These are phyloP conservation scores for Pyrrhia umbra DNA, from an alignment of 2,888 invertebrate species.

Conservation along the genomic window DNA sequence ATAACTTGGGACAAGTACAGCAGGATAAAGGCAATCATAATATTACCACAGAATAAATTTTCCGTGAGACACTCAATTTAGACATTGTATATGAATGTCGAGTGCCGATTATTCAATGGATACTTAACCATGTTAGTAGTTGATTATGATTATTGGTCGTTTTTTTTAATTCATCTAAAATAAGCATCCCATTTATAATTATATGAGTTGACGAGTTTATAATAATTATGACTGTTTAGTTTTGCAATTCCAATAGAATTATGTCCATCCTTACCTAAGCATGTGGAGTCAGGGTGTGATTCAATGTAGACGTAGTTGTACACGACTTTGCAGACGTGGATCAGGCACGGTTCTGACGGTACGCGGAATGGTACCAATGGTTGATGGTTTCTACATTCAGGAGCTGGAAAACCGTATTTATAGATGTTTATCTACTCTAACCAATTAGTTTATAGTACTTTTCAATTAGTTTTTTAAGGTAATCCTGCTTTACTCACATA, in stretches of 20 bases:
- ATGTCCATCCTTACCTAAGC: constrained; percentile 26
- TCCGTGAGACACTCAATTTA: too few species aligned
- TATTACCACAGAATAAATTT: too few species aligned
- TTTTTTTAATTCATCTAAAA: neutral
- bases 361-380: constrained; percentile 74
- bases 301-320: constrained; percentile 83
- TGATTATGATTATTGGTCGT: too few species aligned
- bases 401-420: constrained; percentile 63
- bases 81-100: too few species aligned
- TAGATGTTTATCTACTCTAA: neutral
- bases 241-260: neutral
- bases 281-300: constrained; percentile 49
- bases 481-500: too few species aligned
- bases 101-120: too few species aligned
- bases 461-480: too few species aligned
- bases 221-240: neutral
- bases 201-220: neutral
- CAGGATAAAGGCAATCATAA: too few species aligned
- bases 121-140: too few species aligned
- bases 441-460: too few species aligned
- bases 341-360: constrained; percentile 70
- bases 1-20: too few species aligned
- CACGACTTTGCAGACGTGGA: constrained; percentile 77
- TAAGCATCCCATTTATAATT: neutral
- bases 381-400: constrained; percentile 71